Evolutionary conservation across 2,888 invertebrate genomes (phyloP).

Genomic region (Lithophane socia): DNA sequence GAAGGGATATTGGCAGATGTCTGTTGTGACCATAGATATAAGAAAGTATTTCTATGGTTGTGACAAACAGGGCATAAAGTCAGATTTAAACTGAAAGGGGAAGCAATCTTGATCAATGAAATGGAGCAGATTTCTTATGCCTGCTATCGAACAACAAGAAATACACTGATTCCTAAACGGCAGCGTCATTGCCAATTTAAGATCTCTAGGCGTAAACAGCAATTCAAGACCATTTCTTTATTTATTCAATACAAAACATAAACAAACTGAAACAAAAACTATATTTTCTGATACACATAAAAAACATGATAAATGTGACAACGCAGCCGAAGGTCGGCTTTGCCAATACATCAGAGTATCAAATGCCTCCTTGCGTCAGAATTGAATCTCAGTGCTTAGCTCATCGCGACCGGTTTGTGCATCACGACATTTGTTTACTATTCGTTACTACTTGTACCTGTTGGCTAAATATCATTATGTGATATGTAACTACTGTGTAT

Average conservation of each 20-base stretch:
- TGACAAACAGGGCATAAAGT: neutral
- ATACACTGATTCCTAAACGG: slow-evolving; percentile 2
- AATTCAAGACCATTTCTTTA: slow-evolving; percentile 29
- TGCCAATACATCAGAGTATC: slow-evolving; percentile 52
- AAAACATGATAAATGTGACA: slow-evolving; percentile 57
- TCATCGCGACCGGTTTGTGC: slow-evolving; percentile 69
- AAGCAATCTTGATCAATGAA: neutral
- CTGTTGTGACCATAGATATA: neutral
- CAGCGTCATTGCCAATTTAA: slow-evolving; percentile 38
- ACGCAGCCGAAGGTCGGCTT: slow-evolving; percentile 51
- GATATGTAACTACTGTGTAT: slow-evolving; percentile 12
- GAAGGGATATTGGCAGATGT: neutral
- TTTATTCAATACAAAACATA: slow-evolving; percentile 34
- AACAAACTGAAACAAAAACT: slow-evolving; percentile 25
- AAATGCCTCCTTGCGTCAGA: slow-evolving; percentile 66
- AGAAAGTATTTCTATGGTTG: no score
- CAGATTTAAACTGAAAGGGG: neutral
- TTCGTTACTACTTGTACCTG: slow-evolving; percentile 57
- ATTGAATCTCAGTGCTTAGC: slow-evolving; percentile 60
- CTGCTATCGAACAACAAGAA: slow-evolving; percentile 13
- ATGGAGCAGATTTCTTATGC: neutral
- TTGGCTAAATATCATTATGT: slow-evolving; percentile 49
- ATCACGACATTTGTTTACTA: slow-evolving; percentile 66
- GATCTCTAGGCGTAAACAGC: slow-evolving; percentile 19
- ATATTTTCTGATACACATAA: slow-evolving; percentile 25